Base-by-base conservation (phyloP, 2,113 vertebrate species). In the Phyllopteryx taeniolatus region DNA sequence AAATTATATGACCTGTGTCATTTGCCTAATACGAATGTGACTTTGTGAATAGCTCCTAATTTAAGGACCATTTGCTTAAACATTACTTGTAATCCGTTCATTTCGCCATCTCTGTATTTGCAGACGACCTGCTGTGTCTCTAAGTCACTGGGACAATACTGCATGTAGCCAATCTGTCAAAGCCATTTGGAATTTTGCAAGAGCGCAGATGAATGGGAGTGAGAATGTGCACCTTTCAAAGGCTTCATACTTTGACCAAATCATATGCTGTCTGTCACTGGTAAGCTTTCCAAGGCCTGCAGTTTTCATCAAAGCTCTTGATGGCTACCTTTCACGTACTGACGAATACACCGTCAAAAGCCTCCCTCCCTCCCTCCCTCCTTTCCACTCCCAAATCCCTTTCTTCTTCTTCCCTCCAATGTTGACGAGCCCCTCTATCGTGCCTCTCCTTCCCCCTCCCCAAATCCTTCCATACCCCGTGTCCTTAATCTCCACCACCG, bases 231-330 rank as follows among this genome's bases (percentile, higher is more conserved):
- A 88, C 88, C 85, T 90, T 89, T 89, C 83, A 90, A 91, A 90
- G 84, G 88, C 87, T 86, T 77, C 83, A 83, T 83, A 87, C 88
- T 91, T 91, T 90, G 90, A 91, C 88, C 88, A 91, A 91, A 91
- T 91, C 90, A 91, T 91, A 91, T 87, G 90, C 90, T 91, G 90
- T 91, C 90, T 91, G 90, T 91, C 90, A 91, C 83, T 88, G 80
- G 81, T 87, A 87, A 90, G 88, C 90, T 88, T 91, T 83, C 82
- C 87, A 89, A 90, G 90, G 87, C 84, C 88, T 90, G 88, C 90
- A 89, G 88, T 91, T 91, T 90, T 90, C 90, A 90, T 91, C 90
- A 91, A 91, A 91, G 88, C 83, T 74, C 79, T 85, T 87, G 88
- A 91, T 90, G 88, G 90, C 87, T 91, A 89, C 90, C 90, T 91